These are phyloP conservation scores for Dicaeum eximium DNA, from an alignment of 2,113 vertebrate genomes.

Conservation along the genomic window DNA sequence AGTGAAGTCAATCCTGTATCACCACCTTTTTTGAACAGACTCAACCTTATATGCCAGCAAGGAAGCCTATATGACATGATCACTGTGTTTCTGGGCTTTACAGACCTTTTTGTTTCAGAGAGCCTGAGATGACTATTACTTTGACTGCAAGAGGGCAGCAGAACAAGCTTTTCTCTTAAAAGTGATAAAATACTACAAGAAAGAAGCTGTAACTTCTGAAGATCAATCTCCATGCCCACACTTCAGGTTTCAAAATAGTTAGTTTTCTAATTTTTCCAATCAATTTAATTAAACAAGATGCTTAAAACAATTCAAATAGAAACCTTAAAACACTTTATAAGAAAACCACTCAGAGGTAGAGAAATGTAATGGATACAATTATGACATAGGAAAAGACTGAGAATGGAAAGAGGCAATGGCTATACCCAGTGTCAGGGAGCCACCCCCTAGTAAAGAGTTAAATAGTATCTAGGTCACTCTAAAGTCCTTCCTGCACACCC, in stretches of 20 bases:
- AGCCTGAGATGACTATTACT: not conserved
- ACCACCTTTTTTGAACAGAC: not conserved
- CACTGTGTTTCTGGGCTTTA: not conserved
- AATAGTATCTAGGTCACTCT: conserved; percentile 52
- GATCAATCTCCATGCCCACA: not conserved
- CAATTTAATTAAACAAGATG: not conserved
- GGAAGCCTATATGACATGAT: not conserved
- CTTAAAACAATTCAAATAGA: not conserved
- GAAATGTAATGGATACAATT: not conserved
- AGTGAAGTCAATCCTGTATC: not conserved
- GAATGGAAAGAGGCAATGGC: not conserved
- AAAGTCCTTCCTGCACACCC: conserved; percentile 31
- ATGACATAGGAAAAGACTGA: not conserved
- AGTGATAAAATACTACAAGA: not conserved
- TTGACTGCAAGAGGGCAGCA: not conserved
- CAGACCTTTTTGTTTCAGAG: not conserved
- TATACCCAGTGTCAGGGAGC: not conserved
- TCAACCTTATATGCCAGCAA: not conserved
- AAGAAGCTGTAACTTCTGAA: not conserved
- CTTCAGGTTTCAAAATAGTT: not conserved
- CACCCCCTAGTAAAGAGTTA: not conserved
- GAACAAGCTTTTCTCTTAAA: not conserved
- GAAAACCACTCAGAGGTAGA: not conserved
- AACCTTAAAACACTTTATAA: not conserved
- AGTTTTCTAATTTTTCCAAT: not conserved